Conservation (phyloP, 2,888 invertebrate genomes). For the Tetrapedia diversipes region DNA sequence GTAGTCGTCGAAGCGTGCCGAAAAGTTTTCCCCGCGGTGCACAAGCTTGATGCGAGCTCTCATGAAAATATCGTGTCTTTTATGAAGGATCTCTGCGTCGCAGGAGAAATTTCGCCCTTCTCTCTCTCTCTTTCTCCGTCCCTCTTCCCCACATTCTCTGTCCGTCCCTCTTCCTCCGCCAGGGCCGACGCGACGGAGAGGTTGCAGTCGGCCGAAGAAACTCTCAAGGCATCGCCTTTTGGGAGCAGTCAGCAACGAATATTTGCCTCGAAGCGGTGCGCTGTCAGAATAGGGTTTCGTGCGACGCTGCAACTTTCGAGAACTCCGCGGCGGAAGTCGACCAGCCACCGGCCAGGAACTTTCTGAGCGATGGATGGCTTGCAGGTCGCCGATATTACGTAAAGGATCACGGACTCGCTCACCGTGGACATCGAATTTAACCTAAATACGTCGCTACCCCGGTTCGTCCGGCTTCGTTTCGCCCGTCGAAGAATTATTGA, state of each 20-base stretch:
- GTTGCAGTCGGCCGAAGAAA: slow-evolving; percentile 55
- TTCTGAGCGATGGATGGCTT: slow-evolving; percentile 69
- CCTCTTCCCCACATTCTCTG: too few species aligned
- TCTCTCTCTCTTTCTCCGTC: too few species aligned
- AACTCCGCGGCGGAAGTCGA: slow-evolving; percentile 65
- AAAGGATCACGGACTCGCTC: slow-evolving; percentile 59
- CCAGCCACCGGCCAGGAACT: slow-evolving; percentile 63
- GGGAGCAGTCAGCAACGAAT: slow-evolving; percentile 43
- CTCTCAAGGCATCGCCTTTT: slow-evolving; percentile 57
- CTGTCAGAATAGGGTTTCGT: slow-evolving; percentile 61
- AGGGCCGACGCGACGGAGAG: slow-evolving; percentile 3
- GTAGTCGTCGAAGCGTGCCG: slow-evolving; percentile 44
- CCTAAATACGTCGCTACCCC: slow-evolving; percentile 50
- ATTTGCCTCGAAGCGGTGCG: slow-evolving; percentile 36
- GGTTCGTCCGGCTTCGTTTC: neutral
- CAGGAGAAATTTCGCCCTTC: slow-evolving; percentile 51
- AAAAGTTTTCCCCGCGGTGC: slow-evolving; percentile 40
- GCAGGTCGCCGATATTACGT: slow-evolving; percentile 61
- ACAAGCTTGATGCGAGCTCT: slow-evolving; percentile 40
- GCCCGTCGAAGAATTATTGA: slow-evolving; percentile 21
- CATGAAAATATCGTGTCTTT: slow-evolving; percentile 57
- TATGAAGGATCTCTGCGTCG: slow-evolving; percentile 46
- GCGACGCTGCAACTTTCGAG: slow-evolving; percentile 66
- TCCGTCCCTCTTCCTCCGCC: slow-evolving; percentile 14
- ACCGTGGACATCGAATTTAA: slow-evolving; percentile 46